Percentiles rank a stretch among this genome's conserved stretches.
Evolutionary conservation across 1,140 invertebrate species (phyloP).

Genomic region (Dolichoris vasculosae): DNA sequence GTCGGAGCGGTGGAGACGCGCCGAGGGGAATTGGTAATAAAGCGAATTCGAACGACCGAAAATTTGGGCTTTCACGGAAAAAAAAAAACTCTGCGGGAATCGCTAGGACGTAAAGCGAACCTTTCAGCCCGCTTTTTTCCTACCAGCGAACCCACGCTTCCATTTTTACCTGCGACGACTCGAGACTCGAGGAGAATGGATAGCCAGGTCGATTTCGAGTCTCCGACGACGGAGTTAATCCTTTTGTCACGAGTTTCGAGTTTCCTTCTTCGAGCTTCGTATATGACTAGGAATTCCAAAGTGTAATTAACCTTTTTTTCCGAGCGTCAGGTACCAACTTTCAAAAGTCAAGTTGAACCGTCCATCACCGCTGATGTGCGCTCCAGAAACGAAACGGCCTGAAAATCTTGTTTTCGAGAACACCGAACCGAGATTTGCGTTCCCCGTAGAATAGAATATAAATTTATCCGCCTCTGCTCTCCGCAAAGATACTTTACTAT

Average conservation of each 20-base stretch:
- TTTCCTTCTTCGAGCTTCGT: background rate
- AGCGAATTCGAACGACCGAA: background rate
- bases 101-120: background rate
- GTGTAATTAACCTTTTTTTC: conserved; percentile 2
- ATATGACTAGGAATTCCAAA: background rate
- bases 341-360: background rate
- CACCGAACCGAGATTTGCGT: background rate
- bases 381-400: background rate
- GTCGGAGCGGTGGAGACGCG: background rate
- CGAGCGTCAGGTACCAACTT: no score
- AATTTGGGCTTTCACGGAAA: background rate
- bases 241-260: background rate
- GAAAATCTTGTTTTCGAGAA: background rate
- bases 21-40: background rate
- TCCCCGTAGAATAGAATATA: background rate
- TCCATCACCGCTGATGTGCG: background rate
- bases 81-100: conserved; percentile 3
- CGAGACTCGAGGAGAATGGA: background rate
- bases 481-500: background rate
- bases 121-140: background rate
- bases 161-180: background rate
- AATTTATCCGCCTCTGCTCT: background rate
- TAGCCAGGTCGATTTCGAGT: background rate
- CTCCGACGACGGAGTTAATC: background rate
- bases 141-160: background rate